Evolutionary conservation across 2,797 vertebrate species (phyloP).

Genomic region (Acanthurus lineatus): DNA sequence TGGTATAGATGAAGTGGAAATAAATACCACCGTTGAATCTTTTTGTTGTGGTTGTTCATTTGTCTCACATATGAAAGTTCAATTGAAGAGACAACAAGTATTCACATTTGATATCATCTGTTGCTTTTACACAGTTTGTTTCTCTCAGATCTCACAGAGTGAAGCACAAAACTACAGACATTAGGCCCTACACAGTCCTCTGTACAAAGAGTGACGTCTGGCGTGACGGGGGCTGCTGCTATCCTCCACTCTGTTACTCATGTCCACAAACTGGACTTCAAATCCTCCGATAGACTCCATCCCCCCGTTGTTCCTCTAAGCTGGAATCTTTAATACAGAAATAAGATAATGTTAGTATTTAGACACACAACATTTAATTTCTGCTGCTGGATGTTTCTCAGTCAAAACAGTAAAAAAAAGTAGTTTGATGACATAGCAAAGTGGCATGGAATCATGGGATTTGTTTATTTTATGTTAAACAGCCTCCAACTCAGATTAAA

Average conservation of each 20-base stretch:
- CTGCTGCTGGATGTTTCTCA: too few relatives aligned
- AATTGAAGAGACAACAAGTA: not conserved
- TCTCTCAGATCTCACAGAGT: not conserved
- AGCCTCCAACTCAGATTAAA: too few relatives aligned
- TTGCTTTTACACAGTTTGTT: not conserved
- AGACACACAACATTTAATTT: not conserved
- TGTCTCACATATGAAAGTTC: not conserved
- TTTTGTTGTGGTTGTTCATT: not conserved
- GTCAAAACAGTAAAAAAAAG: too few relatives aligned
- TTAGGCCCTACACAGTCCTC: not conserved
- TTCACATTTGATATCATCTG: not conserved
- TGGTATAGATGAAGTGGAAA: slow-evolving; percentile 47
- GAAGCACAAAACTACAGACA: not conserved
- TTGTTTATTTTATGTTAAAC: too few relatives aligned
- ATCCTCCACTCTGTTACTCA: slow-evolving; percentile 24
- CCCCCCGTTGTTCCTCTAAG: slow-evolving; percentile 60
- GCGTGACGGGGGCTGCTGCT: not conserved
- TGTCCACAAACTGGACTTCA: slow-evolving; percentile 51
- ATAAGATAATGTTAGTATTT: not conserved
- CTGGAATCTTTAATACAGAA: not conserved
- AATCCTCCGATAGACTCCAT: slow-evolving; percentile 58
- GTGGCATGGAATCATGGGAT: too few relatives aligned
- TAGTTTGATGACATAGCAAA: too few relatives aligned
- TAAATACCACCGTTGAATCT: slow-evolving; percentile 56
- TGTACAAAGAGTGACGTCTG: not conserved